Percentiles rank a stretch among this genome's conserved stretches.
These are phyloP conservation scores for Nixonia krombeini DNA, from an alignment of 1,140 invertebrate species.

Conservation along the genomic window DNA sequence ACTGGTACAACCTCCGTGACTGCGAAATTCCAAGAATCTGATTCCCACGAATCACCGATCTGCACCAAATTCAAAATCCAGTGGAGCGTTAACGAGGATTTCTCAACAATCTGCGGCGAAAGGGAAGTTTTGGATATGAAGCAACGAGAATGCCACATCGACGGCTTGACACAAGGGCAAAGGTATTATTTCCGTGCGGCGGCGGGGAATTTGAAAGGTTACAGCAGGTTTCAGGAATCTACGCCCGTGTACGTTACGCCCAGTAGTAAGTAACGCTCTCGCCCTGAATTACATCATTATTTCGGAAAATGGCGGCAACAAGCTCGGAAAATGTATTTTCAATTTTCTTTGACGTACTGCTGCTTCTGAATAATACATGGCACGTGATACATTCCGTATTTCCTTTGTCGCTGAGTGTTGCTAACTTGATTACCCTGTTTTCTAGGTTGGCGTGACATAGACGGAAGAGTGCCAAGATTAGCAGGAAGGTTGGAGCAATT, in stretches of 20 bases:
- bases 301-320: too few species aligned
- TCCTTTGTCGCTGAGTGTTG: too few species aligned
- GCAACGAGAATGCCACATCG: constrained; percentile 72
- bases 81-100: constrained; percentile 89
- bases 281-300: too few species aligned
- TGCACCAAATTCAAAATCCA: constrained; percentile 93
- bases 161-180: constrained; percentile 82
- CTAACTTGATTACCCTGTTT: background rate
- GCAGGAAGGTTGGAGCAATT: constrained; percentile 80
- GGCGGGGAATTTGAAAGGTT: constrained; percentile 92
- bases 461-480: constrained; percentile 78
- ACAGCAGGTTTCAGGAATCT: constrained; percentile 81
- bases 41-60: constrained; percentile 78
- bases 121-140: constrained; percentile 82
- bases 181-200: constrained; percentile 90
- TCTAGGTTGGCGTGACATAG: constrained; percentile 85
- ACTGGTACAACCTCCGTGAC: constrained; percentile 84
- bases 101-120: constrained; percentile 82
- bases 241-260: constrained; percentile 87
- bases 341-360: too few species aligned
- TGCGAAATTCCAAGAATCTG: constrained; percentile 81
- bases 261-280: constrained; percentile 83
- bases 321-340: too few species aligned
- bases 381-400: too few species aligned
- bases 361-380: too few species aligned